Evolutionary conservation across 35 echinoderm and acorn worm species (phyloP), one percentile per base, ranked within the genome.

Genomic region (Hemicentrotus pulcherrimus): DNA sequence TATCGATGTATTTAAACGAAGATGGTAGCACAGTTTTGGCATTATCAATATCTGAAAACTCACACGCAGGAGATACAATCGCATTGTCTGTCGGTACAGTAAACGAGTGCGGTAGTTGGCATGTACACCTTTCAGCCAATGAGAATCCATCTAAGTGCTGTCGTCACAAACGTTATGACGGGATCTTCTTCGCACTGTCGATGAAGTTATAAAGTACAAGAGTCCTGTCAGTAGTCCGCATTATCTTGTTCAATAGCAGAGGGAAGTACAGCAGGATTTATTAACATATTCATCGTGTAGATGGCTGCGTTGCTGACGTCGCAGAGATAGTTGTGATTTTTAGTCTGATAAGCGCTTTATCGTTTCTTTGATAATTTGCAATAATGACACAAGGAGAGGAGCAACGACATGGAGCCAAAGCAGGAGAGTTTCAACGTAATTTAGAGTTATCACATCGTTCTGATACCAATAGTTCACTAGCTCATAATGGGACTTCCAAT

Each of bases 381-480:
- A 47, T n/a, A 90, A 93, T 93, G 91, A 93, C 91, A 28, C 91
- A 93, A 31, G 91, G 91, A 9, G 91, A 93, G n/a, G 91, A 93
- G 11, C 91, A 93, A 19, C 91, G 91, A 11, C 48, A 47, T 47
- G 91, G 91, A 14, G 0, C 91, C 18, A 31, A 46, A 1, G 45
- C 48, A 33, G 91, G 32, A 93, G 91, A 93, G 22, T 93, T 93
- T 58, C 91, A 58, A 11, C 91, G 91, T 31, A 90, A 90, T 90
- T 47, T 90, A 33, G 88, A 90, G 31, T 90, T 90, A 47, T 90
- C 88, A 47, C 88, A 90, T 47, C 88, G 31, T 46, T 35, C 88
- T 47, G 88, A 90, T 41, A 33, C 88, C 15, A 47, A 33, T 46
- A 47, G 32, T 90, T 24, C 88, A 22, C n/a, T 47, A 15, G 15